These are phyloP conservation scores for Sebastes steindachneri DNA, from an alignment of 2,797 vertebrate genomes.

Conservation along the genomic window DNA sequence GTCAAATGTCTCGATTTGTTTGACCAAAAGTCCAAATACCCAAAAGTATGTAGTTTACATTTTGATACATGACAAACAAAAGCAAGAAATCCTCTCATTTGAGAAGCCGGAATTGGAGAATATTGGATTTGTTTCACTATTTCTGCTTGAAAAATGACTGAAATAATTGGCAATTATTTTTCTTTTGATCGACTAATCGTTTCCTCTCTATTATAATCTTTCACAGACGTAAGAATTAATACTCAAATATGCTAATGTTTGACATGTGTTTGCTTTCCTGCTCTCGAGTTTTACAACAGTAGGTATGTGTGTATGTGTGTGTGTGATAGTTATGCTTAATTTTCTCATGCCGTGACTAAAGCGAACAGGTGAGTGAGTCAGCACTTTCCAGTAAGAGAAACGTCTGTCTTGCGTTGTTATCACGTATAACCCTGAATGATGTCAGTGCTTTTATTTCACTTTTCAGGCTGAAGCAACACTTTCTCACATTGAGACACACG, in stretches of 20 bases:
- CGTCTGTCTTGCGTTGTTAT: neutral
- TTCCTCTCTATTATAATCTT: neutral
- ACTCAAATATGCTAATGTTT: neutral
- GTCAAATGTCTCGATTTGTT: neutral
- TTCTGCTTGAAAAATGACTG: neutral
- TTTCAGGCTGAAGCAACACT: constrained; percentile 11
- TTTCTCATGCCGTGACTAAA: constrained; percentile 52
- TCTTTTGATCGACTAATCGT: neutral
- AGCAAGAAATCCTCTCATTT: neutral
- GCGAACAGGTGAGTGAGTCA: constrained; percentile 61
- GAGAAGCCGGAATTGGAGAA: neutral
- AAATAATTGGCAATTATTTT: neutral
- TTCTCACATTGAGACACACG: neutral
- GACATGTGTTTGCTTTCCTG: neutral
- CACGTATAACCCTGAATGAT: constrained; percentile 18
- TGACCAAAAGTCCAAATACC: neutral
- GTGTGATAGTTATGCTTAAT: neutral
- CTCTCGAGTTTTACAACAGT: neutral
- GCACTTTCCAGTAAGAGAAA: neutral
- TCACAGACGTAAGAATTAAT: neutral
- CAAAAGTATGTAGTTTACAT: neutral
- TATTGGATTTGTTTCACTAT: neutral
- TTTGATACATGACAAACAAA: neutral
- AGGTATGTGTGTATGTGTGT: too few relatives aligned
- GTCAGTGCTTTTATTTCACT: constrained; percentile 7